Evolutionary conservation across 2,888 invertebrate species (phyloP).

Genomic region (Drosophila melanocephala): DNA sequence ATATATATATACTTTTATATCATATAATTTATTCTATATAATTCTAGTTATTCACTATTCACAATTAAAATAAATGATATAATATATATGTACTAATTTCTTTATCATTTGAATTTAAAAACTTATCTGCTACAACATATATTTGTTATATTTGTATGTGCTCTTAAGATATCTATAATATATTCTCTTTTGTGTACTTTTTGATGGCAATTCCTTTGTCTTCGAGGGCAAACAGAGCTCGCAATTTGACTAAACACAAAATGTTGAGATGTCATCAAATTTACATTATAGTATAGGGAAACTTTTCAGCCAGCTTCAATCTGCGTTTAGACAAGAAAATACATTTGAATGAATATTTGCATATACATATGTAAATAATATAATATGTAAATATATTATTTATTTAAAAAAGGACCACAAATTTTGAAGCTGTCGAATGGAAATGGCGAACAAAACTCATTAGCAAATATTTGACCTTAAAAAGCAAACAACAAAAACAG

Average conservation of each 20-base stretch:
- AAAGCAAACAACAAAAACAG: constrained; percentile 25
- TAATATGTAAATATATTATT: background rate
- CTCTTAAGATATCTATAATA: background rate
- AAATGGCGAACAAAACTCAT: constrained; percentile 70
- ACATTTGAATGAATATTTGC: constrained; percentile 10
- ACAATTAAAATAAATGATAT: background rate
- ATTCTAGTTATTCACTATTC: background rate
- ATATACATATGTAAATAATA: constrained; percentile 9
- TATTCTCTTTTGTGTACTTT: constrained; percentile 4
- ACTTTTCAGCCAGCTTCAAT: constrained; percentile 31
- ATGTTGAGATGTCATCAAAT: constrained; percentile 31
- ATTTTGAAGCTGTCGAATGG: constrained; percentile 49
- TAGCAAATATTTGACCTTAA: constrained; percentile 73
- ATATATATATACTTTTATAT: no score
- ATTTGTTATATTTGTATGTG: background rate
- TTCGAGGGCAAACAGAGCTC: constrained; percentile 4
- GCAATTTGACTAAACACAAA: constrained; percentile 12
- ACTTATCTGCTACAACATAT: no score
- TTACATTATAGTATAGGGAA: constrained; percentile 27
- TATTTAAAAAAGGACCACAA: constrained; percentile 48
- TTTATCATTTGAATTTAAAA: background rate
- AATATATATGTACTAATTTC: background rate
- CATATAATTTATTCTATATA: no score
- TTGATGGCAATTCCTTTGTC: constrained; percentile 2
- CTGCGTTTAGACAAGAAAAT: constrained; percentile 59